Percentiles rank a stretch among this genome's conserved stretches.
Conservation (phyloP, 2,888 invertebrate species). For the Leucophora obtusa region DNA sequence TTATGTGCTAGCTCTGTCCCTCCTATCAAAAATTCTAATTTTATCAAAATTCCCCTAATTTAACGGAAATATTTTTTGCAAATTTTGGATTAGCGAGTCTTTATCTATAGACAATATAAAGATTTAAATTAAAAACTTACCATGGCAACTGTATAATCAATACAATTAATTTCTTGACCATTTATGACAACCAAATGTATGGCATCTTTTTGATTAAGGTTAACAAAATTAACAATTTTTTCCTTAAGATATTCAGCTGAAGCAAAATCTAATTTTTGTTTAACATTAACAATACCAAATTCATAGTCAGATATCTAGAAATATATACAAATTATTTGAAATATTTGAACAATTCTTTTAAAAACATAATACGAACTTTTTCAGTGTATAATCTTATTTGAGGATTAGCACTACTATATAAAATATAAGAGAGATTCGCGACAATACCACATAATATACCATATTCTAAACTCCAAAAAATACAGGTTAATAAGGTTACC, state of each 20-base stretch:
- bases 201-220: slow-evolving; percentile 80
- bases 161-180: slow-evolving; percentile 81
- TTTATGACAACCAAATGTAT: slow-evolving; percentile 85
- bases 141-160: slow-evolving; percentile 83
- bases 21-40: no score
- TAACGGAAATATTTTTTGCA: no score
- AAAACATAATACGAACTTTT: slow-evolving; percentile 70
- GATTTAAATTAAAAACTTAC: slow-evolving; percentile 73
- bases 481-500: slow-evolving; percentile 89
- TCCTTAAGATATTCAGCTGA: slow-evolving; percentile 86
- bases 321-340: not conserved
- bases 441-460: slow-evolving; percentile 92
- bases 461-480: slow-evolving; percentile 90
- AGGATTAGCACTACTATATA: slow-evolving; percentile 91
- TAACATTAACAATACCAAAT: slow-evolving; percentile 83
- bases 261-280: slow-evolving; percentile 87
- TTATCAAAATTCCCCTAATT: no score
- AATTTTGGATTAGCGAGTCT: no score
- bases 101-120: no score
- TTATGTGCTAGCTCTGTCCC: no score
- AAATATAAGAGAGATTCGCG: slow-evolving; percentile 88
- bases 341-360: not conserved
- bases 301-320: slow-evolving; percentile 77
- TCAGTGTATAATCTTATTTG: slow-evolving; percentile 81
- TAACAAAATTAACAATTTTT: slow-evolving; percentile 87